Percentiles rank a stretch among this genome's conserved stretches.
Conservation (phyloP, 2,113 vertebrate genomes). For the Chaetodon auriga region DNA sequence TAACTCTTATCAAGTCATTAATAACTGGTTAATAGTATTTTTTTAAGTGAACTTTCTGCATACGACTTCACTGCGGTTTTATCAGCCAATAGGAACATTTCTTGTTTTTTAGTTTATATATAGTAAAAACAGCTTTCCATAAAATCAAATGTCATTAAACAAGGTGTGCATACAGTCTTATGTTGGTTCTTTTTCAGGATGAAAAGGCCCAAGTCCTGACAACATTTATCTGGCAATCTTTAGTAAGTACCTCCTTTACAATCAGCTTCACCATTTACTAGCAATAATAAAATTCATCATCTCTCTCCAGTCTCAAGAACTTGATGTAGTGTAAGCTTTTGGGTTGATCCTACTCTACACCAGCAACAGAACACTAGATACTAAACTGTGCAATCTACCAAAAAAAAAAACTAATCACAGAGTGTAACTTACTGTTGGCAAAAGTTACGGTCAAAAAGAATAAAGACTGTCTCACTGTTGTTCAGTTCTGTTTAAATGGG, state of each 20-base stretch:
- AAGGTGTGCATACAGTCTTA: not conserved
- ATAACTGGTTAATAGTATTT: no score
- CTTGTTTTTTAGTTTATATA: not conserved
- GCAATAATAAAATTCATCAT: not conserved
- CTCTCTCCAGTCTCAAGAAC: not conserved
- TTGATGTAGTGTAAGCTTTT: not conserved
- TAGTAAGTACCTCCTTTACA: slow-evolving; percentile 49
- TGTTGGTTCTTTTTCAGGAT: slow-evolving; percentile 52
- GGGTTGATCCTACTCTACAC: not conserved
- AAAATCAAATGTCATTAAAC: not conserved
- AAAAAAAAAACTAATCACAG: not conserved
- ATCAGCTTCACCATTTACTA: not conserved
- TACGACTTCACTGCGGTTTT: not conserved
- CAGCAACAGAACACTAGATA: not conserved
- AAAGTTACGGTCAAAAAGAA: not conserved
- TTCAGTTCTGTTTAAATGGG: not conserved
- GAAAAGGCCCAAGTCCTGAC: slow-evolving; percentile 71
- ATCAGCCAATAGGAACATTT: not conserved
- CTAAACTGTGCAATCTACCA: not conserved
- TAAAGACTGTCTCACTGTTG: not conserved
- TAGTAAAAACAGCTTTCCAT: not conserved
- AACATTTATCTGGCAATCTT: slow-evolving; percentile 55
- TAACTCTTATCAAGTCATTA: no score
- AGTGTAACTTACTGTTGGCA: not conserved
- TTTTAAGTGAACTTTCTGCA: not conserved